phyloP scores from a whole-genome alignment of 2,113 vertebrate genomes.

The Atlantisia rogersi region DNA sequence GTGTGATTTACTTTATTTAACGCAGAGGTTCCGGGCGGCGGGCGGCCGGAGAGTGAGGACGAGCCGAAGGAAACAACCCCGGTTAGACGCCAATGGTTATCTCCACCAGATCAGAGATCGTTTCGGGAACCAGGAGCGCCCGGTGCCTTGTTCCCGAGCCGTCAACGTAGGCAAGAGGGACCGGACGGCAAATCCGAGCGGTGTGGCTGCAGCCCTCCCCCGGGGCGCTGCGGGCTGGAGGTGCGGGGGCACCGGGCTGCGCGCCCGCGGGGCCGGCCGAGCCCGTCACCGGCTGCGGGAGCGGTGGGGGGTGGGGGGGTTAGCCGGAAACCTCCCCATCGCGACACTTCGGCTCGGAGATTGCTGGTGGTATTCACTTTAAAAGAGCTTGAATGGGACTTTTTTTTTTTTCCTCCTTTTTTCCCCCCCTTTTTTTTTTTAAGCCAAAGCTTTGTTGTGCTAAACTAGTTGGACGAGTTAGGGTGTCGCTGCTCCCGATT shows the following conservation, averaged over 20 bases:
- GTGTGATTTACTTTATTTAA: not conserved
- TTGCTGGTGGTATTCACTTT: constrained; percentile 35
- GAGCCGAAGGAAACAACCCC: not conserved
- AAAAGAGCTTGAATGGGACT: constrained; percentile 17
- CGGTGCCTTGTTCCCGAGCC: not conserved
- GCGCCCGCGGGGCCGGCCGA: not conserved
- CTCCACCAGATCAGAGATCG: not conserved
- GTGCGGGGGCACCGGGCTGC: not conserved
- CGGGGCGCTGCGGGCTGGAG: not conserved
- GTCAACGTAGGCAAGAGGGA: not conserved
- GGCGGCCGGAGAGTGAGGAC: not conserved
- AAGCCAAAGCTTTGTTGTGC: constrained; percentile 81
- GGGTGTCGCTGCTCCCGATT: constrained; percentile 88
- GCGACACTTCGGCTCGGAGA: not conserved
- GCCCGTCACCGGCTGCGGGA: not conserved
- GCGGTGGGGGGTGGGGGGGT: not conserved
- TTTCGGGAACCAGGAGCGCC: not conserved
- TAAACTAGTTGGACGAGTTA: constrained; percentile 92
- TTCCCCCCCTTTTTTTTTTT: not conserved
- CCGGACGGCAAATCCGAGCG: not conserved
- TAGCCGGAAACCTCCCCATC: not conserved
- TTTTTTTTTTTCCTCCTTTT: not conserved
- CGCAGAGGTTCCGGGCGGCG: not conserved
- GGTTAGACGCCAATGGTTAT: not conserved
- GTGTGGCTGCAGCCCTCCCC: not conserved